Evolutionary conservation across 1,140 invertebrate species (phyloP).

Genomic region (Macrobrachium rosenbergii): DNA sequence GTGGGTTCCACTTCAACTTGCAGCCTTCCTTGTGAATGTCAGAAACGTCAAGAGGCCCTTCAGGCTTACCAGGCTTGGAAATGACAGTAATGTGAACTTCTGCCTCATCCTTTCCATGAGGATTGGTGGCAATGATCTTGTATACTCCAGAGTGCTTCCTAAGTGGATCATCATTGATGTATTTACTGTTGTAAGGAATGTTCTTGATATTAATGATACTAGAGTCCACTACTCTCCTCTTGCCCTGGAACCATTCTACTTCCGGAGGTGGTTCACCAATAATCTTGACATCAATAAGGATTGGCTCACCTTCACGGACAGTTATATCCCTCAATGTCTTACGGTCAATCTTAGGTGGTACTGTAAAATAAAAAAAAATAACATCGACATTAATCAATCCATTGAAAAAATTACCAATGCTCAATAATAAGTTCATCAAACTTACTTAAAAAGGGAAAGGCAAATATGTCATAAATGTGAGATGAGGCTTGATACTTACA

Average conservation of each 20-base stretch:
- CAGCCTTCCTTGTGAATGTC: conserved; percentile 95
- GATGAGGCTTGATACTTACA: conserved; percentile 75
- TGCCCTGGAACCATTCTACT: conserved; percentile 80
- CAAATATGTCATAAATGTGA: not conserved
- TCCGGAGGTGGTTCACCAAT: conserved; percentile 87
- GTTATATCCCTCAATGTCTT: conserved; percentile 82
- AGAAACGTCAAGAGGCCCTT: conserved; percentile 95
- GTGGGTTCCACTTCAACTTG: conserved; percentile 97
- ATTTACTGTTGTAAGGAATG: conserved; percentile 86
- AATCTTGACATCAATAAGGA: conserved; percentile 87
- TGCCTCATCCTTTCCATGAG: conserved; percentile 93
- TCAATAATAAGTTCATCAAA: not conserved
- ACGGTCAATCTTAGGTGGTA: conserved; percentile 92
- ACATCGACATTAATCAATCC: not conserved
- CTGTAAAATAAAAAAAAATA: conserved; percentile 72
- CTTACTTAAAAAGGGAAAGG: conserved; percentile 5
- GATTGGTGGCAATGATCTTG: conserved; percentile 91
- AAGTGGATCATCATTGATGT: conserved; percentile 86
- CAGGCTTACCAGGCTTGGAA: conserved; percentile 89
- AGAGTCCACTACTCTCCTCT: conserved; percentile 75
- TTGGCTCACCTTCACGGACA: conserved; percentile 86
- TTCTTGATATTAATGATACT: conserved; percentile 80
- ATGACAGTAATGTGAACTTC: conserved; percentile 90
- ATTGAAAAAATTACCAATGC: not conserved
- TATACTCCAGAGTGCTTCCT: conserved; percentile 90